Percentiles rank a stretch among this genome's conserved stretches.
Conservation (phyloP, 1,140 invertebrate genomes). For the Ips nitidus region DNA sequence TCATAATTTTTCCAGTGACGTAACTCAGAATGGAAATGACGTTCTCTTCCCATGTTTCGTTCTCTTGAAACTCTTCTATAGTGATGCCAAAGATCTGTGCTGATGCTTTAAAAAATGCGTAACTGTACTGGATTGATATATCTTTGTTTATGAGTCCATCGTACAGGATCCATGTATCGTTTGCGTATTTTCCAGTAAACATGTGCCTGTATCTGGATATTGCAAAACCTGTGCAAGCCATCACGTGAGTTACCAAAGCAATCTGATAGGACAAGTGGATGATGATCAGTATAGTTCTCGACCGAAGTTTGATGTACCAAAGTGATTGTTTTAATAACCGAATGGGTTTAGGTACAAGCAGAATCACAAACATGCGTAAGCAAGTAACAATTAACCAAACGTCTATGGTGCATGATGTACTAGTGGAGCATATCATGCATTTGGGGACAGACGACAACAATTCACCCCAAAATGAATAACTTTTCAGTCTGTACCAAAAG, state of each 20-base stretch:
- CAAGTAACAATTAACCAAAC: neutral
- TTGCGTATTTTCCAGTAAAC: no score
- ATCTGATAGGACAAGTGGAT: neutral
- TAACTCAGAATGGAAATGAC: constrained; percentile 3
- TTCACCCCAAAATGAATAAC: no score
- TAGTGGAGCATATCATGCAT: no score
- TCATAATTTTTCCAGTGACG: neutral
- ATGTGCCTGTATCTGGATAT: neutral
- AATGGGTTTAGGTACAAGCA: neutral
- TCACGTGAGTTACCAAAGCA: neutral
- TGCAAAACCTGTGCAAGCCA: constrained; percentile 1
- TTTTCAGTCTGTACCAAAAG: no score
- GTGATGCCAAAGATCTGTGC: constrained; percentile 22
- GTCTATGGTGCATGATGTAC: neutral
- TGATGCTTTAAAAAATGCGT: constrained; percentile 21
- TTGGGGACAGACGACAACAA: no score
- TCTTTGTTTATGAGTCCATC: neutral
- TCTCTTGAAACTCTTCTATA: neutral
- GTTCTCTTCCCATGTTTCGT: neutral
- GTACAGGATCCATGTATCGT: constrained; percentile 5
- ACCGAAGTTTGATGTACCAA: neutral
- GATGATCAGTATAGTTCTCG: neutral
- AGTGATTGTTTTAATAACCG: neutral
- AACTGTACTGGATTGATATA: neutral
- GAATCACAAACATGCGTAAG: constrained; percentile 6